These are phyloP conservation scores for Thysanoteuthis rhombus DNA, from an alignment of 2,888 invertebrate species.

Conservation along the genomic window DNA sequence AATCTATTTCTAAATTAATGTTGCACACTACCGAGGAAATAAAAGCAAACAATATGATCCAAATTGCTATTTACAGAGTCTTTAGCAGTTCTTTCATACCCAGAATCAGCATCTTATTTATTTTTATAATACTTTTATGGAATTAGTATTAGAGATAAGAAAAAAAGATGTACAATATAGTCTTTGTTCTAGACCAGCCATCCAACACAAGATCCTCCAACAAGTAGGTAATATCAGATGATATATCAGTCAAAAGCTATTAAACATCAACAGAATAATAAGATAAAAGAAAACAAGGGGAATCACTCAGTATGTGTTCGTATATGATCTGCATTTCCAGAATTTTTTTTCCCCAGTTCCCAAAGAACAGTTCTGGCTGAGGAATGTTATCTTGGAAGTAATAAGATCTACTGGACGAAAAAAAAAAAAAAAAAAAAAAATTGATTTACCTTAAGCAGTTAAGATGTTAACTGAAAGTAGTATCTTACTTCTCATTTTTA, in stretches of 20 bases:
- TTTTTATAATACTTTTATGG: neutral
- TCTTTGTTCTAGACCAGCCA: conserved; percentile 12
- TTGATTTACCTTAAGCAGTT: neutral
- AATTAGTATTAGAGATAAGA: neutral
- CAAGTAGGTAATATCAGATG: neutral
- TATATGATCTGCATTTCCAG: neutral
- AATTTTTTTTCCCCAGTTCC: neutral
- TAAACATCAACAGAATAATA: neutral
- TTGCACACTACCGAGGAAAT: neutral
- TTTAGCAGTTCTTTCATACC: neutral
- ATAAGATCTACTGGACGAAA: neutral
- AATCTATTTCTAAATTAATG: neutral
- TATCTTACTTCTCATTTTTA: too few relatives aligned
- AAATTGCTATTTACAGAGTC: neutral
- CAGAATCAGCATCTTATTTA: neutral
- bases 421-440: neutral
- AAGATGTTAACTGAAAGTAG: too few relatives aligned
- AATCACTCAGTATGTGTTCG: neutral
- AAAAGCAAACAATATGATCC: neutral
- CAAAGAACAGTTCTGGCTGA: neutral
- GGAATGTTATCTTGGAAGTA: neutral
- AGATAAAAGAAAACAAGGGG: neutral
- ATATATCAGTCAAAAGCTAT: neutral
- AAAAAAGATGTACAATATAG: neutral
- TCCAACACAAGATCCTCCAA: neutral